A percentile compares a stretch with the other conserved stretches of the same genome.
These are phyloP conservation scores for Athalia rosae DNA, from an alignment of 2,888 invertebrate species.

Conservation along the genomic window DNA sequence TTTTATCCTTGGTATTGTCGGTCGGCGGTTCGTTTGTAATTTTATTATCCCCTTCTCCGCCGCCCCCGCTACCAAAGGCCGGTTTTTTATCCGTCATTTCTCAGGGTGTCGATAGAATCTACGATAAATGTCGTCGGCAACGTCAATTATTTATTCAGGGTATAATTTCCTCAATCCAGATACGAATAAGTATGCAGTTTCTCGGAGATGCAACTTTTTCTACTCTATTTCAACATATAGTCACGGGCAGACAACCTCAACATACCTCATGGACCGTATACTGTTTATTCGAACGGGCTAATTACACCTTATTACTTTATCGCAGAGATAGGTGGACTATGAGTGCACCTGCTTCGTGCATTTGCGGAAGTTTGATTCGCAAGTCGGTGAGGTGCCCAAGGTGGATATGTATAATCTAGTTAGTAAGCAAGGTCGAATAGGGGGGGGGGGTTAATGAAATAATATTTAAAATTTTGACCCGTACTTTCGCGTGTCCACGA, in stretches of 20 bases:
- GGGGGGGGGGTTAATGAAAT: too few relatives aligned
- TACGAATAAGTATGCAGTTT: not conserved
- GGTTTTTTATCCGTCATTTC: slow-evolving; percentile 36
- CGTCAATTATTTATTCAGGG: not conserved
- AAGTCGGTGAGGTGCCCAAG: not conserved
- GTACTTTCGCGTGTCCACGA: not conserved
- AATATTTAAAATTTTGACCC: not conserved
- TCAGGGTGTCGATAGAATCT: not conserved
- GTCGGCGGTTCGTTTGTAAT: slow-evolving; percentile 23
- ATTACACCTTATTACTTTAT: too few relatives aligned
- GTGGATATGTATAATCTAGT: not conserved
- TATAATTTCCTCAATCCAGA: not conserved
- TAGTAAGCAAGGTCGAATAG: too few relatives aligned
- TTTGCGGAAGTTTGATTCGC: too few relatives aligned
- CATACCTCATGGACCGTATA: too few relatives aligned
- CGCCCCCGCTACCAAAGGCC: slow-evolving; percentile 18
- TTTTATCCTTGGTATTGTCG: slow-evolving; percentile 48
- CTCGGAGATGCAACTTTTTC: not conserved
- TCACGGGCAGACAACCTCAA: not conserved
- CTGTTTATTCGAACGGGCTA: too few relatives aligned
- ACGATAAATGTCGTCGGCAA: not conserved
- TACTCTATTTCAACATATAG: not conserved
- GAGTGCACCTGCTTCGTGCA: too few relatives aligned
- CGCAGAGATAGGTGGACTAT: too few relatives aligned
- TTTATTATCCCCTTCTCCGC: slow-evolving; percentile 28